Conservation (phyloP, 1,140 invertebrate genomes). For the Listronotus oregonensis region DNA sequence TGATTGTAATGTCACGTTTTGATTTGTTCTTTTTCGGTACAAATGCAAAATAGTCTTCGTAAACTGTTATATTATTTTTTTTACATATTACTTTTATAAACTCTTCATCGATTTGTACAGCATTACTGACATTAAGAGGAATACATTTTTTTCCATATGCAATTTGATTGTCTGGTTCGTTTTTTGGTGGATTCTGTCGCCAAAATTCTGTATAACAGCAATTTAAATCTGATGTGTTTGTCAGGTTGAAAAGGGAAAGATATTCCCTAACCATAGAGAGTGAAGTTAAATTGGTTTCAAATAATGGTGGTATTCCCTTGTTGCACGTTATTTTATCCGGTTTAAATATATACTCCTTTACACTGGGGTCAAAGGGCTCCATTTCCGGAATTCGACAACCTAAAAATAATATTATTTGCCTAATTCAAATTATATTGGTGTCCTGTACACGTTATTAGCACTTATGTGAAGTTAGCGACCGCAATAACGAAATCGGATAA, state of each 20-base stretch:
- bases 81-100: conserved; percentile 68
- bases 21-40: conserved; percentile 59
- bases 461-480: no score
- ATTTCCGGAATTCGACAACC: conserved; percentile 82
- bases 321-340: conserved; percentile 53
- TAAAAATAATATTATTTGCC: conserved; percentile 10
- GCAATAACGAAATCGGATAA: no score
- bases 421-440: no score
- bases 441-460: no score
- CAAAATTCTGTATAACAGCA: conserved; percentile 71
- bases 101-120: conserved; percentile 58
- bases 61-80: conserved; percentile 57
- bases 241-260: conserved; percentile 58
- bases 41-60: conserved; percentile 73
- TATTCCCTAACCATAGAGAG: conserved; percentile 60
- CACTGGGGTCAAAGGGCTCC: conserved; percentile 69
- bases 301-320: conserved; percentile 56
- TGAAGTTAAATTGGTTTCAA: conserved; percentile 67
- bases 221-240: conserved; percentile 53
- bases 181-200: conserved; percentile 57
- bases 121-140: conserved; percentile 55
- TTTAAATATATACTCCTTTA: conserved; percentile 58
- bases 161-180: conserved; percentile 55
- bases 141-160: conserved; percentile 57
- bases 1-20: conserved; percentile 38